Base-by-base conservation (phyloP, 2,113 vertebrate genomes). In the Nesospiza acunhae region DNA sequence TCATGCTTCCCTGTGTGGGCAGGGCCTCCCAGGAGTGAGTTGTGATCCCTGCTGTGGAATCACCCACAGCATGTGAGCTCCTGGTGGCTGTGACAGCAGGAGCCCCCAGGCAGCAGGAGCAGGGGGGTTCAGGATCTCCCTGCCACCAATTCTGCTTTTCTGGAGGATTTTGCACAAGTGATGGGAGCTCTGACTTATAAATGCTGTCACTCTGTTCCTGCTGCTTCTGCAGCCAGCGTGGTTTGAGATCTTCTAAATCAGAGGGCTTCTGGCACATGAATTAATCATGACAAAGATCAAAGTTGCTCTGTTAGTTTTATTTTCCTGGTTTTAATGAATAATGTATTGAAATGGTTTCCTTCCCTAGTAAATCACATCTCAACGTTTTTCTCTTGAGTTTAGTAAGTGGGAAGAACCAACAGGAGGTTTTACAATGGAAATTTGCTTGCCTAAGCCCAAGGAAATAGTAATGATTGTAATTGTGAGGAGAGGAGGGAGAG, bases 271-370 rank as follows among this genome's bases (percentile, higher is more conserved):
- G 84, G 84, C 0, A 0, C 49, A 28, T 84, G 47, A 88, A 90
- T 96, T 90, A 90, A 84, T 94, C 27, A 31, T 52, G 64, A 62
- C 6, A 35, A 59, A 90, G 73, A 92, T 92, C 87, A 78, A 94
- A 96, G 94, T 84, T 86, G 73, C 56, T 92, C 52, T 76, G 80
- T 62, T 92, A 83, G 72, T 55, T 96, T 93, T 95, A 63, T 94
- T 94, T 96, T 93, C 88, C 76, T 86, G 63, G 55, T 94, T 95
- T 96, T 96, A 92, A 90, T 84, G 76, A 94, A 96, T 94, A 90
- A 90, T 81, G 31, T 42, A 83, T 96, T 96, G 81, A 84, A 88
- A 87, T 91, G 19, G 22, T 74, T 93, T 94, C 44, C 35, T 83
- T 90, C 52, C 13, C 64, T 81, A 59, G 59, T 88, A 94, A 94